These are phyloP conservation scores for Anthophora plumipes DNA, from an alignment of 2,888 invertebrate genomes.

Conservation along the genomic window DNA sequence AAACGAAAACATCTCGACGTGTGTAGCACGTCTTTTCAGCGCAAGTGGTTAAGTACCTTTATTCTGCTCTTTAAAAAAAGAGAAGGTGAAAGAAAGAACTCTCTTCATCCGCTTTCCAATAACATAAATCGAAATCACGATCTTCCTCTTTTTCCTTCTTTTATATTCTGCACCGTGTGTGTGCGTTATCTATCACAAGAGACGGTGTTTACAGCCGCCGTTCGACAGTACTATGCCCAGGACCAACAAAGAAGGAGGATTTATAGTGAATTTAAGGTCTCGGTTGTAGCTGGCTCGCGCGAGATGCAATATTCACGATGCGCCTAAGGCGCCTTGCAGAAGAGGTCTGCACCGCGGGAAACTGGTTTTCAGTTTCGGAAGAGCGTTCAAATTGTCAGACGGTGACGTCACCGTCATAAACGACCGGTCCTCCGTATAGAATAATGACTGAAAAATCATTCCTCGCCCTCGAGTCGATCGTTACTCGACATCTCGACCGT, in stretches of 20 bases:
- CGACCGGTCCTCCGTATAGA: conserved; percentile 49
- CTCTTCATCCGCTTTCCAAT: too few relatives aligned
- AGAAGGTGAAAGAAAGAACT: background rate
- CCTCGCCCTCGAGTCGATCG: conserved; percentile 21
- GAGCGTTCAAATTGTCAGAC: conserved; percentile 82
- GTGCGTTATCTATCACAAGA: background rate
- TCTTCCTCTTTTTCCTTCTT: background rate
- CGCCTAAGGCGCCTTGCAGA: conserved; percentile 59
- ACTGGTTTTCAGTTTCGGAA: conserved; percentile 81
- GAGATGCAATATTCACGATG: conserved; percentile 37
- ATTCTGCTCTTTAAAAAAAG: background rate
- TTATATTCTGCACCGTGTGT: conserved; percentile 18
- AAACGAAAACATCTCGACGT: too few relatives aligned
- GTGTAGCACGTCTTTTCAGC: too few relatives aligned
- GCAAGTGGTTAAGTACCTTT: too few relatives aligned
- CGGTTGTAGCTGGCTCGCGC: background rate
- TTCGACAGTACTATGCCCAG: background rate
- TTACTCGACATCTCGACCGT: conserved; percentile 18
- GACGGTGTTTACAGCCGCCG: background rate
- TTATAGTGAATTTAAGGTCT: conserved; percentile 56
- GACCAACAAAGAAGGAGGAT: conserved; percentile 30
- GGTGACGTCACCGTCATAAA: conserved; percentile 78
- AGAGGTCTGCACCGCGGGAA: conserved; percentile 69
- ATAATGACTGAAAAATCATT: conserved; percentile 70
- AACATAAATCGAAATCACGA: conserved; percentile 6